Percentiles rank a stretch among this genome's conserved stretches.
Conservation (phyloP, 1,140 invertebrate species). For the Nymphalis io region DNA sequence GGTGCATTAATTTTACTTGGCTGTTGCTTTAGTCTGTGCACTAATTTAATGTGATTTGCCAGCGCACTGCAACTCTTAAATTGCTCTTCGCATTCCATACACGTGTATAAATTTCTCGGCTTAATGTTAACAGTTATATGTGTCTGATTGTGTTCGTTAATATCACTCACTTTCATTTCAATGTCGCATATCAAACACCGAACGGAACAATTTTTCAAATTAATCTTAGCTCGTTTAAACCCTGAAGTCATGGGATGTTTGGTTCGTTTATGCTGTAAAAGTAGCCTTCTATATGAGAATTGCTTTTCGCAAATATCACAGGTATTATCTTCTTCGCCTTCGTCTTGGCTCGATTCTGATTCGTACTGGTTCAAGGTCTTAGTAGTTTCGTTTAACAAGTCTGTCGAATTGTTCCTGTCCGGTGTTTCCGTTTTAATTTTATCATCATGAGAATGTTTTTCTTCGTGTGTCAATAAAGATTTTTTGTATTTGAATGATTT, state of each 20-base stretch:
- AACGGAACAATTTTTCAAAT: slow-evolving; percentile 67
- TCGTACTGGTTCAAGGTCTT: slow-evolving; percentile 37
- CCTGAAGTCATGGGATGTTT: slow-evolving; percentile 70
- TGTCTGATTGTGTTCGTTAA: slow-evolving; percentile 73
- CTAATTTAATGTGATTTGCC: slow-evolving; percentile 67
- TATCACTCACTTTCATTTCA: slow-evolving; percentile 69
- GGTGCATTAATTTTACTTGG: slow-evolving; percentile 34
- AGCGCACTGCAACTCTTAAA: slow-evolving; percentile 69
- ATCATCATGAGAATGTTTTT: slow-evolving; percentile 43
- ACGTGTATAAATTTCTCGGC: slow-evolving; percentile 74
- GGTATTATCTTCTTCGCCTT: slow-evolving; percentile 63
- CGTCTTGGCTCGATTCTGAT: slow-evolving; percentile 59
- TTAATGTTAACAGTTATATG: slow-evolving; percentile 71
- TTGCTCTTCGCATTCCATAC: slow-evolving; percentile 62
- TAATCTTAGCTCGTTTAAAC: slow-evolving; percentile 66
- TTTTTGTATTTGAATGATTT: slow-evolving; percentile 74
- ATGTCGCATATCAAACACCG: slow-evolving; percentile 75
- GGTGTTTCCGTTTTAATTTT: slow-evolving; percentile 54
- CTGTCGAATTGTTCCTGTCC: slow-evolving; percentile 43
- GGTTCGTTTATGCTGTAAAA: slow-evolving; percentile 63
- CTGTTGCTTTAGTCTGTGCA: slow-evolving; percentile 62
- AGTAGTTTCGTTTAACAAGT: slow-evolving; percentile 41
- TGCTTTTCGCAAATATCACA: slow-evolving; percentile 74
- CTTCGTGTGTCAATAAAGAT: slow-evolving; percentile 57
- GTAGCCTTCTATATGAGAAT: slow-evolving; percentile 67